Evolutionary conservation across 2,797 vertebrate species (phyloP), one percentile per base, ranked within the genome.

Genomic region (Yasuhikotakia modesta): DNA sequence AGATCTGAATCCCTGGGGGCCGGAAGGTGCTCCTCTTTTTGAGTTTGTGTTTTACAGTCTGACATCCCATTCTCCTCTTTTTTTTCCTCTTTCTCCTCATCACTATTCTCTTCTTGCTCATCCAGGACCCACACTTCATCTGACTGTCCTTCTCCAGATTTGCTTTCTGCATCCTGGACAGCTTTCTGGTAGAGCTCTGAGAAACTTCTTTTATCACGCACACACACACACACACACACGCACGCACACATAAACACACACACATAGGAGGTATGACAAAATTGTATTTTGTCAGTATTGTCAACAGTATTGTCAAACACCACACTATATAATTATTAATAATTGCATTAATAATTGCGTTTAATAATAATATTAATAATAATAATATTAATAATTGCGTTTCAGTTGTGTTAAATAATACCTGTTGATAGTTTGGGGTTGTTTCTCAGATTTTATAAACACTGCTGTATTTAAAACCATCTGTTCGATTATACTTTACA

Each of bases 161-260:
- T 94, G 71, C 92, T 91, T 80, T 95, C 92, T 0, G 92, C 92
- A 43, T 96, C 96, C 80, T 95, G 94, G 84, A 96, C 94, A 55
- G 96, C 95, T 84, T 95, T 95, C 85, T 89, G 91, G 88, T 97
- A 97, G 22, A 97, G 90, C 90, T 97, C 96, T 0, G 95, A 96
- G 83, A 96, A 96, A 85, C 96, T 96, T 90, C 96, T 97, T 27
- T 27, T 27, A 27, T 27, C 27, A 87, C 0, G 78, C 63, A 76
- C 16, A 50, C 8, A 61, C 24, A 82, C 0, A 81, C 63, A 76
- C 16, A 50, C 8, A 61, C 24, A 82, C 22, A 82, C n/a, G n/a
- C n/a, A 87, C 6, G 82, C 8, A 35, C 50, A 58, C n/a, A 70
- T 14, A 70, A 2, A 27, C 0, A 81, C 63, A 76, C 16, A 50